Conservation (phyloP, 2,797 vertebrate species). For the Mormyrus hasselquistii region DNA sequence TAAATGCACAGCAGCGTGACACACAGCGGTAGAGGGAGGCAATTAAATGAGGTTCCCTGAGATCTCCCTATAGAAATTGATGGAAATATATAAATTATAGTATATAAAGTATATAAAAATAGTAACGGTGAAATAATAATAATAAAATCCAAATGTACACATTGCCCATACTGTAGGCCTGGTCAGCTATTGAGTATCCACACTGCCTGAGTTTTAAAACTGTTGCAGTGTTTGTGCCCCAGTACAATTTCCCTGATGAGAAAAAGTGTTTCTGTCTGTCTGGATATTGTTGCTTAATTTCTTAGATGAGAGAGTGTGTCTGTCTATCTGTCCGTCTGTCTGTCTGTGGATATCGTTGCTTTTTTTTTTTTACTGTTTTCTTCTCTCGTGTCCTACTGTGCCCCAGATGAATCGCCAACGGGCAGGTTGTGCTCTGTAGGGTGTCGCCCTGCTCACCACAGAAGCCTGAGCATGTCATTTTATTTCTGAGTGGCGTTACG, state of each 20-base stretch:
- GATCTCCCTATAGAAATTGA: not conserved
- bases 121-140: not conserved
- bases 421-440: not conserved
- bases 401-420: not conserved
- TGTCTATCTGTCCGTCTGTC: too few species aligned
- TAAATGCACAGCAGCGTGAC: not conserved
- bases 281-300: too few species aligned
- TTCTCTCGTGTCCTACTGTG: not conserved
- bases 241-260: not conserved
- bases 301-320: too few species aligned
- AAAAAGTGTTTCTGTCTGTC: not conserved
- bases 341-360: not conserved
- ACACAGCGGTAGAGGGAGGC: not conserved
- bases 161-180: not conserved
- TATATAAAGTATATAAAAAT: not conserved
- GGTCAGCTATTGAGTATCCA: not conserved
- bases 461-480: not conserved
- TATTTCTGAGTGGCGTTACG: not conserved
- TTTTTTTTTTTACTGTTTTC: not conserved
- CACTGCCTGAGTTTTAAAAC: not conserved
- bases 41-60: not conserved
- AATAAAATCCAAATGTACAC: not conserved
- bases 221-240: not conserved
- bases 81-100: not conserved
- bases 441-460: not conserved